Base-by-base conservation (phyloP, 1,140 invertebrate species). In the Achroia grisella region DNA sequence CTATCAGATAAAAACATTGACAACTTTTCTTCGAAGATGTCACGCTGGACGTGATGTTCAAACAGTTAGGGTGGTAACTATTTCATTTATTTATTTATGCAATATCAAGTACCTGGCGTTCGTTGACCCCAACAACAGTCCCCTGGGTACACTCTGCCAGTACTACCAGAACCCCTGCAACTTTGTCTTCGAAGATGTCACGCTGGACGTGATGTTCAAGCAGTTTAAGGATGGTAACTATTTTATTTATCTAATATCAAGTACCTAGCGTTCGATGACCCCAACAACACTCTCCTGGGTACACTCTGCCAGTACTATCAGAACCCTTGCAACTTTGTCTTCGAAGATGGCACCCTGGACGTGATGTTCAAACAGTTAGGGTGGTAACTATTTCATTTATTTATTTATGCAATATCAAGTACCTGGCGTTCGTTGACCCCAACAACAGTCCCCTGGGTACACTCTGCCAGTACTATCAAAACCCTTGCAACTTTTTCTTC, bases 31-130 rank as follows among this genome's bases (percentile, higher is more conserved):
- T n/a, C n/a, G n/a, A n/a, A n/a, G n/a, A n/a, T n/a, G n/a, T n/a
- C n/a, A 97, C 95, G 0, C 86, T 99, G 8, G 95, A 98, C 71
- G 89, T 95, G 28, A 96, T 99, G 90, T 93, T 99, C 68, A 95
- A 96, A 75, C 96, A 98, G 71, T n/a, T n/a, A n/a, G n/a, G n/a
- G n/a, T n/a, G n/a, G n/a, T n/a, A n/a, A n/a, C n/a, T 28, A 10
- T 67, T 68, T 62, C 87, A 90, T 99, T 99, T 68, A 97, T 97
- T 10, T 99, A 93, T 77, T 98, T 96, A 12, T 89, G 98, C 36
- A 96, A 98, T 77, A 97, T 97, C 44, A 99, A 99, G 86, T 97
- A 99, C 87, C 88, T 99, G 52, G 96, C 97, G 2, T 94, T 99
- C 62, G 92, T 99, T 36, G 98, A 99, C 88, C 96, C 97, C 0